phyloP scores from a whole-genome alignment of 2,888 invertebrate species.

The Conus canariensis region DNA sequence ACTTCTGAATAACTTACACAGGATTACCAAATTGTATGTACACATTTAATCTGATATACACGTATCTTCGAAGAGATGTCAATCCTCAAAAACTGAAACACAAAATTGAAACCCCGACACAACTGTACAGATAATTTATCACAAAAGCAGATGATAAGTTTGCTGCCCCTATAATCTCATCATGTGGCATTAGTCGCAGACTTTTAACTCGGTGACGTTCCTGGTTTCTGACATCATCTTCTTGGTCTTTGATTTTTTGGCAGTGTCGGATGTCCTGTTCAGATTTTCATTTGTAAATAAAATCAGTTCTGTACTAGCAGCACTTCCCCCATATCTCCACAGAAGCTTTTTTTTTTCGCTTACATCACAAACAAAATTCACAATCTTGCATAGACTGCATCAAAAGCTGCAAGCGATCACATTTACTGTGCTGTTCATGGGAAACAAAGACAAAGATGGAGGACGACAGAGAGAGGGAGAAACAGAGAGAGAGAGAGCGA shows the following conservation, averaged over 20 bases:
- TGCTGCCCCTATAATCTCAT: neutral
- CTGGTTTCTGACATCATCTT: neutral
- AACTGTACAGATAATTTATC: neutral
- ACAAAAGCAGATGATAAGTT: neutral
- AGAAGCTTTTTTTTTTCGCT: neutral
- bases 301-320: neutral
- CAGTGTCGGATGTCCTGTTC: conserved; percentile 2
- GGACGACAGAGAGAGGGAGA: neutral
- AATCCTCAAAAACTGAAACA: neutral
- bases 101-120: neutral
- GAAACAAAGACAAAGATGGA: neutral
- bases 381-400: neutral
- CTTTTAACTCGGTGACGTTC: neutral
- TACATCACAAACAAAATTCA: neutral
- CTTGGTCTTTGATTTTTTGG: neutral
- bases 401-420: conserved; percentile 18
- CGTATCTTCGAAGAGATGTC: neutral
- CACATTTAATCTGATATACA: neutral
- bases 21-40: neutral
- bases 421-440: neutral
- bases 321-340: neutral
- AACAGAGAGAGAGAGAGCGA: neutral
- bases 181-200: neutral
- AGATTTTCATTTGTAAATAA: neutral
- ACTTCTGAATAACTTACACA: neutral